Conservation (phyloP, 2,797 vertebrate genomes). For the Xiphorhynchus erythropygius region DNA sequence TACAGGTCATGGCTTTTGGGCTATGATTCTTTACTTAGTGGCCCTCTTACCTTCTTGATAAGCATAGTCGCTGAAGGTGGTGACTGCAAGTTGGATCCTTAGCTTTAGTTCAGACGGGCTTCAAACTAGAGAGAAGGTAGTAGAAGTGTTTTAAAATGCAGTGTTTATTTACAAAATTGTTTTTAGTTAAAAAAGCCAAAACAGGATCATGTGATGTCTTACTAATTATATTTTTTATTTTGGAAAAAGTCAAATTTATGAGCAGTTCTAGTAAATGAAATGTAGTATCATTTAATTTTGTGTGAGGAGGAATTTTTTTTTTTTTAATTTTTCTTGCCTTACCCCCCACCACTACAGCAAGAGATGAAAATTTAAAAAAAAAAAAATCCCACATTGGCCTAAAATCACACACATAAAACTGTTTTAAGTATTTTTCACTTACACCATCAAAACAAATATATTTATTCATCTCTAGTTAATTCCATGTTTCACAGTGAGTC, state of each 20-base stretch:
- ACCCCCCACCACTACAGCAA: background rate
- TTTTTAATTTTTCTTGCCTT: background rate
- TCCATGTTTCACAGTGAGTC: background rate
- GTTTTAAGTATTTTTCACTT: background rate
- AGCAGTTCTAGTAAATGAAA: background rate
- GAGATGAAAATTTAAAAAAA: background rate
- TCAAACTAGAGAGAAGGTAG: background rate
- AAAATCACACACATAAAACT: background rate
- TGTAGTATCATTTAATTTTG: background rate
- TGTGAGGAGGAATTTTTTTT: rapidly evolving
- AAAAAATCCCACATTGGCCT: background rate
- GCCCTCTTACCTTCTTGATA: background rate
- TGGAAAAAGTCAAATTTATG: background rate
- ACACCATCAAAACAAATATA: background rate
- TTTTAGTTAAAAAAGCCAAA: background rate
- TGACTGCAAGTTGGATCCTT: background rate
- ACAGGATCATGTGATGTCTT: background rate
- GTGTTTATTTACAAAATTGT: background rate
- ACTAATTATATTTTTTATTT: background rate
- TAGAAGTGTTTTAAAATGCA: background rate
- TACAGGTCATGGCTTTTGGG: background rate
- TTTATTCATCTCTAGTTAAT: background rate
- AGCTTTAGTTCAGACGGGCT: background rate
- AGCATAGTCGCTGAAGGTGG: background rate
- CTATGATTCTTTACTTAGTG: background rate